A percentile compares a stretch with the other conserved stretches of the same genome.
phyloP scores from a whole-genome alignment of 2,797 vertebrate genomes.

The Clarias platycephalus region DNA sequence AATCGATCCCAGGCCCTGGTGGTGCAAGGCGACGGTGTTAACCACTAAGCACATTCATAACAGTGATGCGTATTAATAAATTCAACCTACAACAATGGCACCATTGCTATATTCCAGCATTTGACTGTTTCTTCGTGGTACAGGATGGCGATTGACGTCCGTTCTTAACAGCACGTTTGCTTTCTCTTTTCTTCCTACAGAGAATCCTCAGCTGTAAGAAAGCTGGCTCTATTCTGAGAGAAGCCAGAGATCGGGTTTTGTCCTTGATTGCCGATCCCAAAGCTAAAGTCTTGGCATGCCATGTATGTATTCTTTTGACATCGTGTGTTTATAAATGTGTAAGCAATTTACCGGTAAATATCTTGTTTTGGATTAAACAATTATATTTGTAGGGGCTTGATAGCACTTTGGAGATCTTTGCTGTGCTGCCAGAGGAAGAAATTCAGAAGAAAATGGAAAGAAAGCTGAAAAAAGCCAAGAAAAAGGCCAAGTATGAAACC shows the following conservation, averaged over 20 bases:
- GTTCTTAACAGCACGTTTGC: neutral
- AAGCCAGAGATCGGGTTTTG: slow-evolving; percentile 87
- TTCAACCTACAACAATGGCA: neutral
- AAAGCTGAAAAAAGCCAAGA: slow-evolving; percentile 88
- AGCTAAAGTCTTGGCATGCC: slow-evolving; percentile 85
- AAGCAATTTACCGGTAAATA: neutral
- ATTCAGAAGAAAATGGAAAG: slow-evolving; percentile 82
- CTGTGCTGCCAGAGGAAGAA: slow-evolving; percentile 82
- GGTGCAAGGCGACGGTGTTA: no score
- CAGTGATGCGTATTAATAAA: neutral
- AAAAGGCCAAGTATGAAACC: slow-evolving; percentile 83
- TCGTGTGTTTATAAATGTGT: neutral
- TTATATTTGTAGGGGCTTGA: slow-evolving; percentile 80
- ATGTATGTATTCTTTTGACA: slow-evolving; percentile 78
- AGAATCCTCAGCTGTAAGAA: slow-evolving; percentile 84
- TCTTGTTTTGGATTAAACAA: neutral
- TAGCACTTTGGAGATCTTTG: slow-evolving; percentile 85
- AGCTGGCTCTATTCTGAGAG: slow-evolving; percentile 87
- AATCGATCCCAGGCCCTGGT: no score
- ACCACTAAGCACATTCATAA: neutral
- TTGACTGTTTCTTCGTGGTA: neutral
- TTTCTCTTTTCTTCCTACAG: slow-evolving; percentile 63
- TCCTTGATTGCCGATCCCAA: slow-evolving; percentile 79
- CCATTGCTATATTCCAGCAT: neutral
- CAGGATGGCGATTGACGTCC: neutral